Conservation (phyloP, 2,888 invertebrate species). For the Abrostola tripartita region DNA sequence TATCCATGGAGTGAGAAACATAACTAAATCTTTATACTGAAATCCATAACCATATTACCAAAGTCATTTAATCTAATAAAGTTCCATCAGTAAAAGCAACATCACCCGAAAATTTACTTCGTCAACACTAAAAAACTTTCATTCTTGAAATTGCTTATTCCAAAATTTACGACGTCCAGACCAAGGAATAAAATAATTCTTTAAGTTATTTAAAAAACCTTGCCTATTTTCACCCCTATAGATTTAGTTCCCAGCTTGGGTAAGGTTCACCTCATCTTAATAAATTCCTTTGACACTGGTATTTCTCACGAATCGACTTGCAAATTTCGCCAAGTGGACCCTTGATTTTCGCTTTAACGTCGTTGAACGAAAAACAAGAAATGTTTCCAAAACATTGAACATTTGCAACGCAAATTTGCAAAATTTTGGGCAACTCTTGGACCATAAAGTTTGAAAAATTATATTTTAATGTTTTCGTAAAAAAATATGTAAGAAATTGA, state of each 20-base stretch:
- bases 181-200: conserved; percentile 10
- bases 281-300: conserved; percentile 57
- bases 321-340: conserved; percentile 54
- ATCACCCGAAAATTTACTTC: not conserved
- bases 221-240: conserved; percentile 17
- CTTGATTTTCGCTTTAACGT: conserved; percentile 54
- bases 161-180: conserved; percentile 5
- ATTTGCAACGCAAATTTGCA: conserved; percentile 49
- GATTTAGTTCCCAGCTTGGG: conserved; percentile 17
- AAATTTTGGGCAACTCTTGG: conserved; percentile 17
- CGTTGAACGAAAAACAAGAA: conserved; percentile 47
- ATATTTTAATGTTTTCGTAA: not conserved
- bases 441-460: not conserved
- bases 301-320: conserved; percentile 55
- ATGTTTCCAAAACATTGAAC: conserved; percentile 45
- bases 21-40: not conserved
- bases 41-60: too few species aligned
- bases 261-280: conserved; percentile 45
- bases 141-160: not conserved
- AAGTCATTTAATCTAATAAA: not conserved
- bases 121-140: conserved; percentile 4
- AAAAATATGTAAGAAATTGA: too few species aligned
- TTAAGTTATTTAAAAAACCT: conserved; percentile 17
- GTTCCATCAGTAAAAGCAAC: not conserved
- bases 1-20: not conserved